Conservation (phyloP, 1,140 invertebrate species). For the Hylaeus anthracinus region DNA sequence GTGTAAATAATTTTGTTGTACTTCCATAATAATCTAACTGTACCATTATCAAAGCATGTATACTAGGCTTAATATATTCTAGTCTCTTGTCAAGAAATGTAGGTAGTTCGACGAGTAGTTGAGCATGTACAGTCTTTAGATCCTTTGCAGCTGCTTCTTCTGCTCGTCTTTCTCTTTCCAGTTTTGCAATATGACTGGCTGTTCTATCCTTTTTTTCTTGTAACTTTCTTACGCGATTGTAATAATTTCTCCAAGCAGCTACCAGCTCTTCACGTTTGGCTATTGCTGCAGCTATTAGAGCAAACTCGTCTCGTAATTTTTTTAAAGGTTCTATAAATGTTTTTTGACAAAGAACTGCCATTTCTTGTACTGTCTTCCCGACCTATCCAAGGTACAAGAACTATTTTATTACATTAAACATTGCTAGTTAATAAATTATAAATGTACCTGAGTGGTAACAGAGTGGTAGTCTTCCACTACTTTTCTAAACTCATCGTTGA, state of each 20-base stretch:
- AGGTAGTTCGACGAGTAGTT: conserved; percentile 72
- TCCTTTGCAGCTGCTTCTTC: conserved; percentile 72
- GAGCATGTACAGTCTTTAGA: conserved; percentile 71
- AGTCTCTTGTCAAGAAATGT: conserved; percentile 75
- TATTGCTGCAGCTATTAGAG: conserved; percentile 68
- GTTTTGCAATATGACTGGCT: conserved; percentile 75
- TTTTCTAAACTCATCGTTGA: conserved; percentile 73
- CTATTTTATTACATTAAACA: background rate
- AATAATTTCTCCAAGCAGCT: conserved; percentile 68
- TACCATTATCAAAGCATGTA: conserved; percentile 78
- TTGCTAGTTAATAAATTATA: background rate
- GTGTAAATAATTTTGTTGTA: conserved; percentile 76
- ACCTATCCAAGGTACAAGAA: conserved; percentile 59
- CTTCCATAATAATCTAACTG: conserved; percentile 79
- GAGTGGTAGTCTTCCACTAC: conserved; percentile 78
- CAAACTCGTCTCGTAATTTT: conserved; percentile 76
- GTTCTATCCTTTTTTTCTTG: conserved; percentile 78
- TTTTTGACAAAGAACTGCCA: conserved; percentile 67
- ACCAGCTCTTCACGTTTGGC: conserved; percentile 76
- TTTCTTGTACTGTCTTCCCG: conserved; percentile 73
- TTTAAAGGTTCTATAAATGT: conserved; percentile 79
- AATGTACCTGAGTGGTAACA: conserved; percentile 74
- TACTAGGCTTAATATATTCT: conserved; percentile 76
- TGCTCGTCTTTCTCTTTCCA: conserved; percentile 72
- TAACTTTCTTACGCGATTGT: conserved; percentile 73